Base-by-base conservation (phyloP, 2,888 invertebrate species). In the Xiphydria camelus region DNA sequence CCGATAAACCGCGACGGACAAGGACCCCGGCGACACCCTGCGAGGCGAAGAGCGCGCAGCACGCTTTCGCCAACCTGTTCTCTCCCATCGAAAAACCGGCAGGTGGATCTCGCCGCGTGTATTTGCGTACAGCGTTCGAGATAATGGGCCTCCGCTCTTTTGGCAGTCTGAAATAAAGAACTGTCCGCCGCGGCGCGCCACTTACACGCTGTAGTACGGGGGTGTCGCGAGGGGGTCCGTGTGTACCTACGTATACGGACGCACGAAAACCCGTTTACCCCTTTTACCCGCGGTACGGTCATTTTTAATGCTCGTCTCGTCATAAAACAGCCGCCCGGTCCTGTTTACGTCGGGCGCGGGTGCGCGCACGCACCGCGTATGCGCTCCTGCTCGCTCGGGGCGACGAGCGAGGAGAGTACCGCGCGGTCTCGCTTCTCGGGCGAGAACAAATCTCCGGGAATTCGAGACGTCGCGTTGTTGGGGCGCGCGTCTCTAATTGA, bases 401-500 rank as follows among this genome's bases (percentile, higher is more conserved):
- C 35, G 36, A 53, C 33, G 44, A 45, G 43, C 38, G 47, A 33
- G 38, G 21, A 29, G 17, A 5, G 14, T 37, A 17, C 29, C 44
- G 39, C 45, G 40, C 18, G 36, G n/a, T n/a, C n/a, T n/a, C n/a
- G n/a, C n/a, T n/a, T n/a, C n/a, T n/a, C n/a, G n/a, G n/a, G n/a
- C n/a, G n/a, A n/a, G n/a, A n/a, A n/a, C n/a, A n/a, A n/a, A n/a
- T n/a, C n/a, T n/a, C n/a, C n/a, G n/a, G n/a, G n/a, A n/a, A n/a
- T n/a, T n/a, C n/a, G n/a, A n/a, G n/a, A n/a, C n/a, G n/a, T n/a
- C n/a, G n/a, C n/a, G n/a, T n/a, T n/a, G n/a, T n/a, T n/a, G n/a
- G n/a, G 59, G 51, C 49, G 34, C 39, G 17, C 35, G 42, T 36
- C 53, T 52, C 59, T 66, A 67, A 69, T 63, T 59, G 57, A 58